Evolutionary conservation across 2,113 vertebrate species (phyloP).

Genomic region (Pungitius pungitius): DNA sequence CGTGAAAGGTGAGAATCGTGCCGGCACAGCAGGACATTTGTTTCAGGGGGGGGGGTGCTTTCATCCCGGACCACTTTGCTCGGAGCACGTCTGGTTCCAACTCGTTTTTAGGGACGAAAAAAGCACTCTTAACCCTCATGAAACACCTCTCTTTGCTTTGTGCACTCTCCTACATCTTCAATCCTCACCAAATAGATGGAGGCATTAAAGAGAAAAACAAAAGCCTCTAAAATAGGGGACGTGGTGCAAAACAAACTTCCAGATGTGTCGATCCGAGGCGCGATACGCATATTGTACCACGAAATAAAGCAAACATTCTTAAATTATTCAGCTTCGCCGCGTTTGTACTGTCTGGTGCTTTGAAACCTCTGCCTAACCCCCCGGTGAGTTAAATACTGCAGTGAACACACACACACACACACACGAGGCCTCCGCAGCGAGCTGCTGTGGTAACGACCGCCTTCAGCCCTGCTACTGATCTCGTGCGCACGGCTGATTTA

Average conservation of each 20-base stretch:
- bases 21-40: conserved; percentile 36
- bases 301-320: conserved; percentile 59
- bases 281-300: conserved; percentile 23
- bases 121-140: neutral
- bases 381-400: conserved; percentile 67
- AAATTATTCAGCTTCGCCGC: conserved; percentile 69
- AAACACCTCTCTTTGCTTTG: neutral
- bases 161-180: conserved; percentile 12
- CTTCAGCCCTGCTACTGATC: conserved; percentile 74
- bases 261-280: conserved; percentile 37
- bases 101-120: neutral
- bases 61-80: conserved; percentile 5
- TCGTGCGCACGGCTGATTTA: conserved; percentile 71
- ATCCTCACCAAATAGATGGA: neutral
- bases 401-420: conserved; percentile 23
- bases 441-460: conserved; percentile 72
- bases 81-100: conserved; percentile 8
- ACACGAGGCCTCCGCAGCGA: conserved; percentile 48
- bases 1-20: conserved; percentile 58
- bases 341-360: conserved; percentile 67
- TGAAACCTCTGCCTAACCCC: conserved; percentile 62
- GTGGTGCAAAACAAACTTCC: conserved; percentile 35
- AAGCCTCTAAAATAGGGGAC: conserved; percentile 29
- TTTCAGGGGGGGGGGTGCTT: conserved; percentile 12
- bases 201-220: conserved; percentile 5